phyloP scores from a whole-genome alignment of 2,888 invertebrate species.

The Pyrgus malvae region DNA sequence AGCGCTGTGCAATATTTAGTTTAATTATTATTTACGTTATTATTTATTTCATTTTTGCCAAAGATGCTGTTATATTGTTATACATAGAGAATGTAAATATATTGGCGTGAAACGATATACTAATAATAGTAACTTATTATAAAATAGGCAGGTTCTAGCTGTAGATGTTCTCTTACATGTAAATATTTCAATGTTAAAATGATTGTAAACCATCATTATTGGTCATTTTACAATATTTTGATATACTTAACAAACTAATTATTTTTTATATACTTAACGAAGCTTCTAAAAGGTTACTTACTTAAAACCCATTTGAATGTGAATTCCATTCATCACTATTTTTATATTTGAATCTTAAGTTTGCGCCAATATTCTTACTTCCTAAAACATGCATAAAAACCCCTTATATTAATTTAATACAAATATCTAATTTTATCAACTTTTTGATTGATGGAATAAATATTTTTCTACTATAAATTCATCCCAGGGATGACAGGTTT shows the following conservation, averaged over 20 bases:
- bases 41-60: conserved; percentile 13
- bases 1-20: conserved; percentile 36
- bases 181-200: conserved; percentile 15
- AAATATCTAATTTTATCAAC: not conserved
- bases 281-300: no score
- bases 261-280: no score
- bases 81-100: conserved; percentile 11
- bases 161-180: conserved; percentile 12
- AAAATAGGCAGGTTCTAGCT: not conserved
- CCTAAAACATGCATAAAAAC: not conserved
- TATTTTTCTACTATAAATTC: not conserved
- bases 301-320: not conserved
- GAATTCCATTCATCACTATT: no score
- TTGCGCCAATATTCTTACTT: conserved; percentile 24
- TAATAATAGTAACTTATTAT: not conserved
- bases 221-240: not conserved
- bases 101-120: conserved; percentile 17
- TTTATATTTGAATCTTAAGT: no score
- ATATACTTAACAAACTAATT: not conserved
- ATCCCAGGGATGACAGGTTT: no score
- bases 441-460: not conserved
- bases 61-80: conserved; percentile 5
- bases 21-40: conserved; percentile 7
- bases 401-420: not conserved
- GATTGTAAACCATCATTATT: not conserved